Evolutionary conservation across 2,888 invertebrate species (phyloP).

Genomic region (Leucophenga montana): DNA sequence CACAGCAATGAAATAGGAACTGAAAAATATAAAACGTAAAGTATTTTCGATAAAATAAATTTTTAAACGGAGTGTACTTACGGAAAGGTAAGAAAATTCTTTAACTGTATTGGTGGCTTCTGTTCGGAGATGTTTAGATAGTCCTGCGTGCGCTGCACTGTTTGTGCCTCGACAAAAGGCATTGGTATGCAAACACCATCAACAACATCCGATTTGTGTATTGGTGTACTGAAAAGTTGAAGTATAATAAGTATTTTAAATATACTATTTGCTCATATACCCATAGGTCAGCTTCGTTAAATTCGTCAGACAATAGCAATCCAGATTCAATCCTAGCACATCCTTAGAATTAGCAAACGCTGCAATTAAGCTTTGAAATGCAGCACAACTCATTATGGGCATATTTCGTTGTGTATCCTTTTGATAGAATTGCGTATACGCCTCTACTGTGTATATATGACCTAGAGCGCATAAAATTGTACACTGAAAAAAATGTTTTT

Average conservation of each 20-base stretch:
- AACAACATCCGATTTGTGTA: not conserved
- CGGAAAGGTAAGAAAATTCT: conserved; percentile 28
- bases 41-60: not conserved
- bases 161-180: conserved; percentile 20
- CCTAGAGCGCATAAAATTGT: conserved; percentile 7
- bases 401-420: not conserved
- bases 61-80: conserved; percentile 3
- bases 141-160: conserved; percentile 19
- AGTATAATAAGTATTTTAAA: too few relatives aligned
- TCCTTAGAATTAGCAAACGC: conserved; percentile 7
- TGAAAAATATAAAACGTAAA: conserved; percentile 8
- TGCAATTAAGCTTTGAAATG: conserved; percentile 7
- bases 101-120: conserved; percentile 4
- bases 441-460: conserved; percentile 1
- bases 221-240: not conserved
- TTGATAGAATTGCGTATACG: conserved; percentile 12
- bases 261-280: not conserved
- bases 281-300: not conserved
- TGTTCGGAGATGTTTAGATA: conserved; percentile 4
- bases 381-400: conserved; percentile 20
- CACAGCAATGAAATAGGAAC: conserved; percentile 19
- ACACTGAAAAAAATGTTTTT: too few relatives aligned
- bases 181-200: conserved; percentile 19
- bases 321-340: not conserved
- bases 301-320: not conserved